Percentiles rank a stretch among this genome's conserved stretches.
phyloP scores from a whole-genome alignment of 2,888 invertebrate species.

The Schrankia costaestrigalis region DNA sequence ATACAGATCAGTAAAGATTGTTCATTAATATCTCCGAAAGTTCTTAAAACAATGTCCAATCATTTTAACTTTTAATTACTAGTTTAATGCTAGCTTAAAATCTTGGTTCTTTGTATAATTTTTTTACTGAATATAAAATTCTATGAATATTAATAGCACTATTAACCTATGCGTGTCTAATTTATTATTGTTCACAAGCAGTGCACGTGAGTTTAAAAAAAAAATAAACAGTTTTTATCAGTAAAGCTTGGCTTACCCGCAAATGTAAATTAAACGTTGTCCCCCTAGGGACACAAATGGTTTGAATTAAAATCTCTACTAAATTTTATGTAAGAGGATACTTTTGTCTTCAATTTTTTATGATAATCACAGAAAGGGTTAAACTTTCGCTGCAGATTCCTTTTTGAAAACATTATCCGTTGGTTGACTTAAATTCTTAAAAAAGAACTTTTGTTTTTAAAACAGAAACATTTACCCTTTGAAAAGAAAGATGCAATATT shows the following conservation, averaged over 20 bases:
- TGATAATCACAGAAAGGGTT: conserved; percentile 11
- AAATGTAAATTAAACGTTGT: conserved; percentile 41
- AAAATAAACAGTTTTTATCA: conserved; percentile 24
- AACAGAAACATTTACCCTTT: conserved; percentile 3
- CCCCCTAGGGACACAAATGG: conserved; percentile 28
- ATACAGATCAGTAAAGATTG: no score
- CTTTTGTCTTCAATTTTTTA: conserved; percentile 16
- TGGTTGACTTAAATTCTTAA: conserved; percentile 3
- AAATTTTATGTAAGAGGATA: conserved; percentile 22
- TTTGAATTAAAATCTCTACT: conserved; percentile 27
- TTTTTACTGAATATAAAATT: no score
- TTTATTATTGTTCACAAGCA: no score
- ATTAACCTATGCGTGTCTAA: no score
- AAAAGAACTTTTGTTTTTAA: conserved; percentile 3
- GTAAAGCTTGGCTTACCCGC: conserved; percentile 28
- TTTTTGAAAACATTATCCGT: conserved; percentile 8
- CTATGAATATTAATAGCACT: no score
- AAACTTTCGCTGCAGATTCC: conserved; percentile 7
- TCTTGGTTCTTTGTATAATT: no score
- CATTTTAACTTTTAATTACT: no score
- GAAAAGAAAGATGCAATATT: no score
- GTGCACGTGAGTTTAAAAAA: conserved; percentile 4
- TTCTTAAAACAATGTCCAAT: no score
- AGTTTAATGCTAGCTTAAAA: no score
- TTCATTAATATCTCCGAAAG: no score